These are phyloP conservation scores for Rutilus rutilus DNA, from an alignment of 2,113 vertebrate species.

Conservation along the genomic window DNA sequence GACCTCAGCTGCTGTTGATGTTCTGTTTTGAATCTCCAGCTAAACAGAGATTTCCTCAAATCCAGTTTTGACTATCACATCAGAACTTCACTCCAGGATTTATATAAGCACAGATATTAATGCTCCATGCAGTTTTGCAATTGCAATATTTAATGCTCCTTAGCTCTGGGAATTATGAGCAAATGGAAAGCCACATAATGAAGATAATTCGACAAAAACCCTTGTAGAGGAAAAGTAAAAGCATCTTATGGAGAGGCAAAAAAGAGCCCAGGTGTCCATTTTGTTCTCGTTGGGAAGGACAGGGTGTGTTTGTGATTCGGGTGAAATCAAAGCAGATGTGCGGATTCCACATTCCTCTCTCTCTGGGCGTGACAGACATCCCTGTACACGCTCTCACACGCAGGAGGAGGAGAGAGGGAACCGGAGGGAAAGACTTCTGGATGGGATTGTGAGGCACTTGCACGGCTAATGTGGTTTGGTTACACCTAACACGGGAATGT, in stretches of 20 bases:
- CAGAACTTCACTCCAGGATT: conserved; percentile 27
- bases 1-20: conserved; percentile 62
- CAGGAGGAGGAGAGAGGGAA: neutral
- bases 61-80: conserved; percentile 55
- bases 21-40: conserved; percentile 55
- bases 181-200: conserved; percentile 11
- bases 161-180: neutral
- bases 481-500: conserved; percentile 54
- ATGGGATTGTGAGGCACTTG: conserved; percentile 25
- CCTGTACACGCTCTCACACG: conserved; percentile 55
- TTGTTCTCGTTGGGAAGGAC: neutral
- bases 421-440: neutral
- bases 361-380: conserved; percentile 54
- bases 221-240: neutral
- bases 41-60: conserved; percentile 58
- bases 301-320: conserved; percentile 33
- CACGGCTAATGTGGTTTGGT: conserved; percentile 4
- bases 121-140: neutral
- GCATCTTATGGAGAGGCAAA: neutral
- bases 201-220: neutral
- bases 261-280: neutral
- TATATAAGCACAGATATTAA: conserved; percentile 37
- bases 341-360: conserved; percentile 62
- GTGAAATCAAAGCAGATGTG: neutral
- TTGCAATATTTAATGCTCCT: conserved; percentile 2